Evolutionary conservation across 1,140 invertebrate species (phyloP).

Genomic region (Cotesia typhae): DNA sequence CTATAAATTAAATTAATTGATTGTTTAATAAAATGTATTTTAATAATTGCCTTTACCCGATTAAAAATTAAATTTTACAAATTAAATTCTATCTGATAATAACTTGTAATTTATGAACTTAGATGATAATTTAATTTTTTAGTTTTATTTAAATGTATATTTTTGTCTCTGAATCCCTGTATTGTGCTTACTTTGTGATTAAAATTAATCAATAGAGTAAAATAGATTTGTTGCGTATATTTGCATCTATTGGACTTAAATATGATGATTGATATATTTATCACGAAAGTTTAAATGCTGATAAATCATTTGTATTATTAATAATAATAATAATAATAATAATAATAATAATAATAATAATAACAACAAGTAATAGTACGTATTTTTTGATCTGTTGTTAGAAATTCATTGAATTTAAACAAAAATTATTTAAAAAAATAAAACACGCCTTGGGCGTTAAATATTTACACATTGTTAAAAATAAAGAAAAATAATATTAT

Average conservation of each 20-base stretch:
- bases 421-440: neutral
- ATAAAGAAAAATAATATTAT: slow-evolving; percentile 25
- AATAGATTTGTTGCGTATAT: slow-evolving; percentile 6
- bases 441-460: neutral
- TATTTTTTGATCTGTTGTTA: neutral
- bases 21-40: too few relatives aligned
- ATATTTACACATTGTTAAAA: slow-evolving; percentile 30
- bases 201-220: too few relatives aligned
- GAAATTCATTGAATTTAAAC: too few relatives aligned
- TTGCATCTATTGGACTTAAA: neutral
- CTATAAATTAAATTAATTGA: too few relatives aligned
- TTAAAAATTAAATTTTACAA: too few relatives aligned
- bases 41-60: too few relatives aligned
- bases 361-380: neutral
- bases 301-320: slow-evolving; percentile 6
- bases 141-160: too few relatives aligned
- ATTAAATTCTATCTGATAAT: too few relatives aligned
- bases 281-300: slow-evolving; percentile 18
- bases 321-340: neutral
- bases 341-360: neutral
- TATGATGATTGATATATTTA: neutral
- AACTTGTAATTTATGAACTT: too few relatives aligned
- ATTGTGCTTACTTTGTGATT: too few relatives aligned
- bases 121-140: too few relatives aligned
- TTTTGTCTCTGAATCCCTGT: too few relatives aligned